Conservation (phyloP, 2,797 vertebrate genomes). For the Anas bahamensis region DNA sequence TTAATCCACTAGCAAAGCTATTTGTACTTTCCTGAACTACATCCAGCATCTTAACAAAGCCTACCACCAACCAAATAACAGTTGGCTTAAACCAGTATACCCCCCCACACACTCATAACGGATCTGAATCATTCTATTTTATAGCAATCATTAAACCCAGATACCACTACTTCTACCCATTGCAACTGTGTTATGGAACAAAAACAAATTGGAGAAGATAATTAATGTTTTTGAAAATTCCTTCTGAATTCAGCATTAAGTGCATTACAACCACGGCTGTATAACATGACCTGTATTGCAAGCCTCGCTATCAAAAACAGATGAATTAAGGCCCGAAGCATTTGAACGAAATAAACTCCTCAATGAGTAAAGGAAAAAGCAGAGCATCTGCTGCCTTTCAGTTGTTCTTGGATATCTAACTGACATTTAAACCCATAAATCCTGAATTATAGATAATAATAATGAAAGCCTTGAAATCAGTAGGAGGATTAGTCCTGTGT, state of each 20-base stretch:
- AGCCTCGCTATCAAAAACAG: not conserved
- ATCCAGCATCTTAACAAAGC: not conserved
- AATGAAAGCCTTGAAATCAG: not conserved
- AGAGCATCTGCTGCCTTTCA: not conserved
- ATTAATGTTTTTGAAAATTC: not conserved
- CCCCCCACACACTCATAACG: not conserved
- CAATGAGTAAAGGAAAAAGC: not conserved
- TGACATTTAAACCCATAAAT: slow-evolving; percentile 6
- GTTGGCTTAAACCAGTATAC: not conserved
- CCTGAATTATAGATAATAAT: not conserved
- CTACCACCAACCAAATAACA: not conserved
- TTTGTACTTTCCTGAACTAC: not conserved
- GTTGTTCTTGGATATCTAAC: not conserved
- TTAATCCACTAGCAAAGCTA: not conserved
- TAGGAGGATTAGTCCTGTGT: not conserved
- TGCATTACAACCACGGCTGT: not conserved
- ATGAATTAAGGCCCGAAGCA: not conserved
- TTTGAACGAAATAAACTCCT: not conserved
- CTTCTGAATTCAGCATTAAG: not conserved
- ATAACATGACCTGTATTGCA: not conserved
- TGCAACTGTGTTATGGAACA: not conserved
- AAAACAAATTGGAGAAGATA: not conserved
- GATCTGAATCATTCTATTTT: not conserved
- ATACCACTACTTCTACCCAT: not conserved
- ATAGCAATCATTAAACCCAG: not conserved